Evolutionary conservation across 2,797 vertebrate species (phyloP).

Genomic region (Melanotaenia trifasciata): DNA sequence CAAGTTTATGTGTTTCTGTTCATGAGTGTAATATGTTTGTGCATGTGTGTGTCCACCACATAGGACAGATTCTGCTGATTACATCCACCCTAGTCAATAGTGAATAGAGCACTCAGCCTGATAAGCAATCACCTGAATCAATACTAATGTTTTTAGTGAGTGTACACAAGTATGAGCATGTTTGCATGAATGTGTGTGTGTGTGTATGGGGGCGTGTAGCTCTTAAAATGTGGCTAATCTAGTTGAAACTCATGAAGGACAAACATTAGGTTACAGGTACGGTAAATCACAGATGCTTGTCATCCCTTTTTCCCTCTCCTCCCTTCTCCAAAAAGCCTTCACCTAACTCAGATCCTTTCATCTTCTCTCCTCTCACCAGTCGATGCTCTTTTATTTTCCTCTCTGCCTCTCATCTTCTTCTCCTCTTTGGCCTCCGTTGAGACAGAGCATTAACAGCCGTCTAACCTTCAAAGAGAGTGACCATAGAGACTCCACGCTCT

Average conservation of each 20-base stretch:
- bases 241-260: slow-evolving; percentile 69
- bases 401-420: slow-evolving; percentile 49
- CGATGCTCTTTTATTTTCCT: slow-evolving; percentile 53
- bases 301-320: slow-evolving; percentile 42
- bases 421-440: slow-evolving; percentile 54
- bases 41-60: slow-evolving; percentile 37
- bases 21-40: slow-evolving; percentile 21
- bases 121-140: slow-evolving; percentile 87
- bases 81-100: slow-evolving; percentile 80
- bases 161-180: slow-evolving; percentile 55
- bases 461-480: slow-evolving; percentile 72
- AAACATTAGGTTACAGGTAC: slow-evolving; percentile 74
- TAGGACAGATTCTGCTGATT: slow-evolving; percentile 75
- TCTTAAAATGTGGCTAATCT: slow-evolving; percentile 78
- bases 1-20: slow-evolving; percentile 42
- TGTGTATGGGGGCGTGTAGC: slow-evolving; percentile 32
- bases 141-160: slow-evolving; percentile 84
- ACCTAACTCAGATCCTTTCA: slow-evolving; percentile 53
- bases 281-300: slow-evolving; percentile 64
- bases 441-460: slow-evolving; percentile 54
- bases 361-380: slow-evolving; percentile 53
- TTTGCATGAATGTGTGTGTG: slow-evolving; percentile 26
- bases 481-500: slow-evolving; percentile 46
- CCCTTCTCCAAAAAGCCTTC: slow-evolving; percentile 31
- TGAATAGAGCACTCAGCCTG: slow-evolving; percentile 86